Evolutionary conservation across 1,140 invertebrate genomes (phyloP).

Genomic region (Homarus americanus): DNA sequence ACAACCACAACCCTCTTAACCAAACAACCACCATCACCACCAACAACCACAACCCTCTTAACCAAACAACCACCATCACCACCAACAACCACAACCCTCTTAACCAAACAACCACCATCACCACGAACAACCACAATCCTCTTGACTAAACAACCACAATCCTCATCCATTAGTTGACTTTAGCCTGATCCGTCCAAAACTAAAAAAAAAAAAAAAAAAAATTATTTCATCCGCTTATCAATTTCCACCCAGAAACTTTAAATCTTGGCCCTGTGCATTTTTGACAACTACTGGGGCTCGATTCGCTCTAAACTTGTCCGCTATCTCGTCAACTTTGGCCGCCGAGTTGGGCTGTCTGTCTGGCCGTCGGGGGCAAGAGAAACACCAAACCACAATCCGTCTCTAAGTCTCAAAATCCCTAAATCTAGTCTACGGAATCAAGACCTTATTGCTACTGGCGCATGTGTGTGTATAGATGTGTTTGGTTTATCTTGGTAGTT

Average conservation of each 20-base stretch:
- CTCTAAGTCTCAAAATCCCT: neutral
- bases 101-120: neutral
- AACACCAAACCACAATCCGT: neutral
- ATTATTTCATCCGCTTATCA: constrained; percentile 51
- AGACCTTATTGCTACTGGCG: neutral
- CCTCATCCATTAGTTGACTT: neutral
- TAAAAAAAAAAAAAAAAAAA: neutral
- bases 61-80: too few relatives aligned
- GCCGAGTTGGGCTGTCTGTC: neutral
- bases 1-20: too few relatives aligned
- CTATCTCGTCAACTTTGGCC: constrained; percentile 26
- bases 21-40: too few relatives aligned
- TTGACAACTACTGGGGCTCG: constrained; percentile 1
- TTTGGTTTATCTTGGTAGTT: neutral
- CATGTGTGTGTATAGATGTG: neutral
- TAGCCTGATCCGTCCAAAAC: neutral
- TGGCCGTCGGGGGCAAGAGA: neutral
- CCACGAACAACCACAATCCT: too few relatives aligned
- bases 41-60: neutral
- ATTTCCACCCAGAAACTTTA: constrained; percentile 32
- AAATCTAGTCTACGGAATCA: neutral
- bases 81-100: neutral
- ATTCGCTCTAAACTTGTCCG: constrained; percentile 30
- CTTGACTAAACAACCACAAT: too few relatives aligned
- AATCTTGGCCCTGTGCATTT: constrained; percentile 18